phyloP scores from a whole-genome alignment of 2,113 vertebrate genomes.

The Tenrec ecaudatus region DNA sequence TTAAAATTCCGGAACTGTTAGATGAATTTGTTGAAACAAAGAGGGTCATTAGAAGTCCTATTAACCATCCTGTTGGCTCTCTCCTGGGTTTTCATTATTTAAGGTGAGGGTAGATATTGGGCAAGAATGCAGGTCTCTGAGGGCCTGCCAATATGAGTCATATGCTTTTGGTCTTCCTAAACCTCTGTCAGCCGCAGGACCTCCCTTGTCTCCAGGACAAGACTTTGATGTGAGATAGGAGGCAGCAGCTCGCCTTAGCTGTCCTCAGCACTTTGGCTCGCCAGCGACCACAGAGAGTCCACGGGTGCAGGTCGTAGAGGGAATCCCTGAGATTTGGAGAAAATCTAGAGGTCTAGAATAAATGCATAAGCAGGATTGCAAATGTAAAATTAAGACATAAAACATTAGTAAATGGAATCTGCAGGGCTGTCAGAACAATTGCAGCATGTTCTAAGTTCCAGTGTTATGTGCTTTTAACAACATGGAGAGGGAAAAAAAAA shows the following conservation, averaged over 20 bases:
- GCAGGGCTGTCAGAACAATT: not conserved
- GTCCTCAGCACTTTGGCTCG: not conserved
- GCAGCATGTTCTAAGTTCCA: not conserved
- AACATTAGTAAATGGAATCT: not conserved
- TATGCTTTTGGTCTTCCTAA: constrained; percentile 54
- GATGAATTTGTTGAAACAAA: constrained; percentile 76
- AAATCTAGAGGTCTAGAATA: constrained; percentile 1
- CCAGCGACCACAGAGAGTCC: not conserved
- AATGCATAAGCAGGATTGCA: not conserved
- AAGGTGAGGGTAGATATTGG: constrained; percentile 46
- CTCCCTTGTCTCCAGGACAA: not conserved
- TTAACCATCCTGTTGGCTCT: constrained; percentile 71
- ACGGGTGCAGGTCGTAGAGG: not conserved
- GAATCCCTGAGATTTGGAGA: not conserved
- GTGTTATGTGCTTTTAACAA: not conserved
- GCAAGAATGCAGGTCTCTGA: constrained; percentile 64
- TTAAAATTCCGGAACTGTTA: constrained; percentile 75
- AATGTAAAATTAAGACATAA: not conserved
- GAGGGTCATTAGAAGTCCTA: constrained; percentile 81
- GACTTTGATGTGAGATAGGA: not conserved
- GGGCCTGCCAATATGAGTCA: constrained; percentile 59
- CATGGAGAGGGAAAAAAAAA: too few relatives aligned
- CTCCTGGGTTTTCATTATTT: constrained; percentile 81
- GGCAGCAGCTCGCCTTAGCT: not conserved
- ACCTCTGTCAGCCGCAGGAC: not conserved